Conservation (phyloP, 2,113 vertebrate genomes). For the Hemichromis elongatus region DNA sequence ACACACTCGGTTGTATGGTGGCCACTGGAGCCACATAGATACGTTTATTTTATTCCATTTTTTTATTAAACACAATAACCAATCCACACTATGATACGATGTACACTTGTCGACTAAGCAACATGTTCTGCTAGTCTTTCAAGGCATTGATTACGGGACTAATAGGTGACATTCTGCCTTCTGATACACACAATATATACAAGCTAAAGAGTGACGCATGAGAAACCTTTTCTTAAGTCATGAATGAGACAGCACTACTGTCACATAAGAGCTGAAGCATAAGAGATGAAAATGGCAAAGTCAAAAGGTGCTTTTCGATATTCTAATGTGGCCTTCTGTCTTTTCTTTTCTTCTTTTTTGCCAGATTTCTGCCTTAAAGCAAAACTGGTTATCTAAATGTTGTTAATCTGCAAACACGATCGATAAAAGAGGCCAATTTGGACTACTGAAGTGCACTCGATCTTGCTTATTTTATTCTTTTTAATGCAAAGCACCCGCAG, state of each 20-base stretch:
- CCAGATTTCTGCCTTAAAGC: constrained; percentile 3
- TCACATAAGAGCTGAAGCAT: constrained; percentile 62
- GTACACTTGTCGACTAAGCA: constrained; percentile 54
- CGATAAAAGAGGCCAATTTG: constrained; percentile 12
- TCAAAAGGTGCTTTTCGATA: constrained; percentile 24
- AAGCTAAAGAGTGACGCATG: constrained; percentile 61
- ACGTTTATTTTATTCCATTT: constrained; percentile 54
- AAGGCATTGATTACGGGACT: constrained; percentile 51
- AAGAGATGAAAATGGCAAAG: constrained; percentile 46
- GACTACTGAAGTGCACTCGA: constrained; percentile 29
- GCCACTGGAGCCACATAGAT: constrained; percentile 49
- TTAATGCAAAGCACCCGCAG: constrained; percentile 41
- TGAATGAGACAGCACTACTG: constrained; percentile 63
- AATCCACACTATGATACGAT: constrained; percentile 64
- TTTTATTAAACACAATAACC: constrained; percentile 72
- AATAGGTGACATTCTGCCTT: constrained; percentile 58
- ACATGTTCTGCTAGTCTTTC: constrained; percentile 44
- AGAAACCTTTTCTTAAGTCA: constrained; percentile 40
- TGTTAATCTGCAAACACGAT: background rate
- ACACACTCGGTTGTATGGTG: constrained; percentile 37
- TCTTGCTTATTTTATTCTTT: constrained; percentile 1
- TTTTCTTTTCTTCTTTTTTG: background rate
- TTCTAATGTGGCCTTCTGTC: background rate
- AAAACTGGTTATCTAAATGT: background rate
- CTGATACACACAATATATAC: constrained; percentile 63